Evolutionary conservation across 1,140 invertebrate species (phyloP).

Genomic region (Cydia splendana): DNA sequence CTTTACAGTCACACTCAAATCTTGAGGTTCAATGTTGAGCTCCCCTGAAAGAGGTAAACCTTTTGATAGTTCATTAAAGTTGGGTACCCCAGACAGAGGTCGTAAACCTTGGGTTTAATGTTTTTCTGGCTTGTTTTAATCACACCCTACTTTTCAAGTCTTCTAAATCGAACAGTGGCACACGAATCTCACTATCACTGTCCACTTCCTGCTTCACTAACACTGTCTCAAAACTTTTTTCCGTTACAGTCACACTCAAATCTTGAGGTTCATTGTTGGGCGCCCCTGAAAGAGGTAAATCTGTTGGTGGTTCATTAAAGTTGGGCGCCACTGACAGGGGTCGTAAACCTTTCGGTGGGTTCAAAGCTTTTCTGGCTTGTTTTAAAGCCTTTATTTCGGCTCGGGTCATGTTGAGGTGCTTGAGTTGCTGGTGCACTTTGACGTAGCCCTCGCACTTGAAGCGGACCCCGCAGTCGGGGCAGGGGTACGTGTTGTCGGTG

Average conservation of each 20-base stretch:
- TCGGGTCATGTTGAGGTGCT: constrained; percentile 55
- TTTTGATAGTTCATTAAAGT: too few relatives aligned
- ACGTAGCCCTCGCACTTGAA: constrained; percentile 57
- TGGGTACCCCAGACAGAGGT: constrained; percentile 25
- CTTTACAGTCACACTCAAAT: not conserved
- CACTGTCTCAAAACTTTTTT: not conserved
- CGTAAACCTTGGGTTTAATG: not conserved
- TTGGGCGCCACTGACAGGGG: constrained; percentile 30
- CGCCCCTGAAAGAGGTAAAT: not conserved
- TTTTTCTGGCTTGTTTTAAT: constrained; percentile 1
- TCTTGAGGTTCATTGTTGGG: not conserved
- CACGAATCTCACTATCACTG: not conserved
- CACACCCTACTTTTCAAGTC: constrained; percentile 11
- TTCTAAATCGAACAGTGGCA: constrained; percentile 19
- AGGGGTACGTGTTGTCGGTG: constrained; percentile 49
- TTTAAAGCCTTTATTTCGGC: constrained; percentile 44
- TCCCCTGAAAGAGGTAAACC: too few relatives aligned
- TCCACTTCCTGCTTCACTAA: not conserved
- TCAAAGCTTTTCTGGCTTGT: constrained; percentile 16
- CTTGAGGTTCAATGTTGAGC: not conserved
- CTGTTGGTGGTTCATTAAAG: too few relatives aligned
- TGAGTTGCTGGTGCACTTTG: constrained; percentile 55
- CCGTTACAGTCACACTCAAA: not conserved
- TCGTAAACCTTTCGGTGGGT: not conserved
- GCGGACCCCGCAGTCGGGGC: constrained; percentile 49